Base-by-base conservation (phyloP, 1,140 invertebrate species). In the Orius laevigatus region DNA sequence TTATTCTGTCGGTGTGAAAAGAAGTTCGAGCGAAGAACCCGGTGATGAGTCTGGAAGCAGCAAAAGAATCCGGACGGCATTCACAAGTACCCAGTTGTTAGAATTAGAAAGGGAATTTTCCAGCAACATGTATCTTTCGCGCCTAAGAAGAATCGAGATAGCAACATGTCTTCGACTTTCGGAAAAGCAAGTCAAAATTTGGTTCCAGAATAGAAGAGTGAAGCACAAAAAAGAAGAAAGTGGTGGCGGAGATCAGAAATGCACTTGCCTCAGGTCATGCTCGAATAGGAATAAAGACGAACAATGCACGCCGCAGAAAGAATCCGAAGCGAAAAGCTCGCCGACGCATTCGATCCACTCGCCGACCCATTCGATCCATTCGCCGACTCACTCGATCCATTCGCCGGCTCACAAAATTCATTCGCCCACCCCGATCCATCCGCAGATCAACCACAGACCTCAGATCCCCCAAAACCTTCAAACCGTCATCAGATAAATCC, bases 181-280 rank as follows among this genome's bases (percentile, higher is more conserved):
- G 58, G 92, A 97, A 70, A 75, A 92, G 65, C 92, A 97, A 70
- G 95, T 97, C 62, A 97, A 97, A 77, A 97, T 96, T 64, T 96
- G 92, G 92, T 97, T 97, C 72, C 92, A 97, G 70, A 97, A 97
- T 73, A 74, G 93, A 58, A 77, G 93, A 65, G 97, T 98, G 88
- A 98, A 98, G 67, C 78, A 96, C 67, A 98, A 98, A 76, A 97
- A 96, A 63, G 88, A 91, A 65, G 51, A 52, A 40, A 41, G 41
- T 31, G 53, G 43, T 5, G 44, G 41, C 3, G 47, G 40, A 5
- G 54, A 53, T 8, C 43, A 25, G 9, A 46, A 39, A 32, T 48
- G 52, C n/a, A 46, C 48, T 15, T 53, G 52, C 34, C 44, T 53
- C 18, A 46, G 52, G 16, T 34, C 52, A 1, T 53, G 52, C 46